Evolutionary conservation across 2,888 invertebrate species (phyloP), one percentile per base, ranked within the genome.

Genomic region (Drosophila greeni): DNA sequence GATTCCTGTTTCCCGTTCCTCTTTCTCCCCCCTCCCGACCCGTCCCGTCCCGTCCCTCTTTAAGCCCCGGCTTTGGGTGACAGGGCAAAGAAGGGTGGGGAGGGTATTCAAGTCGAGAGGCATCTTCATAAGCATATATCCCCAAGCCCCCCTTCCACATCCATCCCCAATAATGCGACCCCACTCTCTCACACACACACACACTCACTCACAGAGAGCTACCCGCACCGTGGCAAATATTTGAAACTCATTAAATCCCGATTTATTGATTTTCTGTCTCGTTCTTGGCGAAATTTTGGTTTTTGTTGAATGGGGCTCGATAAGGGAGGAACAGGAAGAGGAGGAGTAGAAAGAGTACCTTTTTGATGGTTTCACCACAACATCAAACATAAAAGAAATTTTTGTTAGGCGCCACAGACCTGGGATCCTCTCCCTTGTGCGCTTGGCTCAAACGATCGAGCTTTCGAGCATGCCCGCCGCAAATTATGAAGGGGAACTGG

Each of bases 211-310:
- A 43, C 39, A 52, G 34, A 52, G 34, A 33, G 31, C 51, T 51
- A 47, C 49, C 36, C 34, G 49, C 31, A 18, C 39, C 24, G 52
- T 57, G 52, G 64, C 65, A 66, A 79, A 77, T 79, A 76, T 78
- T 72, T 74, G 66, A 73, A 74, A 76, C 74, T 82, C 82, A 78
- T 79, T 82, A 74, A 73, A 76, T 70, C 66, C 62, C 59, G 71
- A 82, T 76, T 78, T 79, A 79, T 79, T 76, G 79, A 79, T 79
- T 79, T 79, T 82, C 76, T 73, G 74, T 74, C 74, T 62, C 61
- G 53, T 51, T 51, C 68, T 54, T n/a, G 16, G 43, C 54, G 12
- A 55, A 55, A 55, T 33, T 58, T 56, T 18, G 43, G 54, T 31
- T 20, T 48, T 39, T 45, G 54, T 45, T 42, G 37, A 48, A 24